phyloP scores from a whole-genome alignment of 1,140 invertebrate species.

The Thalassaphorura encarpata region DNA sequence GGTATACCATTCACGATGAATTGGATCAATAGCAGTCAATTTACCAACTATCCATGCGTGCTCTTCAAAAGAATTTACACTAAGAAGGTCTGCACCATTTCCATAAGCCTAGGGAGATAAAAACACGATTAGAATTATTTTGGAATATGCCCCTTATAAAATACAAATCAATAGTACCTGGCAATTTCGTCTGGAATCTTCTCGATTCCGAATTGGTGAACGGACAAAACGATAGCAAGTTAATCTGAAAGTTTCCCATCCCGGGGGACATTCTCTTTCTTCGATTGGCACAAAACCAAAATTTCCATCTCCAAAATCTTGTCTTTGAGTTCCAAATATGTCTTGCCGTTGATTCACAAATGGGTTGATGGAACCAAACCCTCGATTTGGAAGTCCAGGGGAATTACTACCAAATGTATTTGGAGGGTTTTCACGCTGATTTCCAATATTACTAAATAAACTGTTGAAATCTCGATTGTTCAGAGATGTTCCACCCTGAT shows the following conservation, averaged over 20 bases:
- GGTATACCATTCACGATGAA: slow-evolving; percentile 76
- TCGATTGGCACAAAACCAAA: background rate
- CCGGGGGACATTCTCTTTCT: slow-evolving; percentile 57
- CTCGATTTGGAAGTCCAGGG: no score
- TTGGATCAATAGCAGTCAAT: slow-evolving; percentile 66
- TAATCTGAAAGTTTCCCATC: slow-evolving; percentile 64
- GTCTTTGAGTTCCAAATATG: background rate
- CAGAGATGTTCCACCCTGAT: no score
- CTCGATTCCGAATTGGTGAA: slow-evolving; percentile 62
- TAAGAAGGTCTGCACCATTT: slow-evolving; percentile 61
- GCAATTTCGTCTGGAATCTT: slow-evolving; percentile 69
- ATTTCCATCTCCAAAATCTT: background rate
- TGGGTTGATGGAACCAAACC: no score
- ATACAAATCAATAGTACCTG: slow-evolving; percentile 39
- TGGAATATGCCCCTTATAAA: slow-evolving; percentile 4
- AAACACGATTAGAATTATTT: slow-evolving; percentile 1
- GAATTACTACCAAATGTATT: no score
- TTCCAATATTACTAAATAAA: no score
- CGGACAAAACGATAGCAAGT: slow-evolving; percentile 81
- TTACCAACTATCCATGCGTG: slow-evolving; percentile 73
- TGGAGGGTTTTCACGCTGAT: no score
- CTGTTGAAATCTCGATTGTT: no score
- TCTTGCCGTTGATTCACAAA: no score
- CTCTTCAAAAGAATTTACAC: slow-evolving; percentile 70
- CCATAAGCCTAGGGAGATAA: slow-evolving; percentile 45